Conservation (phyloP, 1,140 invertebrate species). For the Phortica variegata region DNA sequence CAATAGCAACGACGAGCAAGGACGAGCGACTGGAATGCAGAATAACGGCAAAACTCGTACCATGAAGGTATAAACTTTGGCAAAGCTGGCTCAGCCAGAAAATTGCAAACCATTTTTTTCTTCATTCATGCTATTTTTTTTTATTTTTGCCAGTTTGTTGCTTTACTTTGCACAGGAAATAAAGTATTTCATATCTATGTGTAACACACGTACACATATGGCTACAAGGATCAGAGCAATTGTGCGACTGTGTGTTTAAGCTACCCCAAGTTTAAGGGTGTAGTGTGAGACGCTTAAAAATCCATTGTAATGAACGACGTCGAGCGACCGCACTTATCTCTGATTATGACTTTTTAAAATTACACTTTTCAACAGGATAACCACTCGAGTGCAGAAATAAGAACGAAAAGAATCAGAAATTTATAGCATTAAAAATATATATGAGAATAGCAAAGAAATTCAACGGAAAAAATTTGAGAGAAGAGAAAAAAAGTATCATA, state of each 20-base stretch:
- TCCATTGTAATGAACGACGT: slow-evolving; percentile 50
- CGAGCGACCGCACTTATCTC: slow-evolving; percentile 55
- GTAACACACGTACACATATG: slow-evolving; percentile 10
- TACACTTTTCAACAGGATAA: slow-evolving; percentile 50
- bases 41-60: slow-evolving; percentile 35
- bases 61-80: too few species aligned
- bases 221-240: slow-evolving; percentile 13
- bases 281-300: too few species aligned
- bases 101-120: too few species aligned
- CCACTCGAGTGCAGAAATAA: slow-evolving; percentile 5
- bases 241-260: too few species aligned
- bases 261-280: too few species aligned
- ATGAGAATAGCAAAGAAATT: slow-evolving; percentile 25
- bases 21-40: not conserved
- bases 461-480: too few species aligned
- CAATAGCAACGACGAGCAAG: too few species aligned
- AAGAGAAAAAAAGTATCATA: not conserved
- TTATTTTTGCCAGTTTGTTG: too few species aligned
- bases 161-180: too few species aligned
- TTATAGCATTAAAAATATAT: slow-evolving; percentile 31
- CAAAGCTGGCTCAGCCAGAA: too few species aligned
- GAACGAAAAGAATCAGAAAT: slow-evolving; percentile 19
- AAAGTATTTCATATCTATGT: slow-evolving; percentile 11
- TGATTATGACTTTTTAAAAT: slow-evolving; percentile 57
- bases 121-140: too few species aligned